Evolutionary conservation across 2,888 invertebrate species (phyloP).

Genomic region (Scelioninae gen. 1): DNA sequence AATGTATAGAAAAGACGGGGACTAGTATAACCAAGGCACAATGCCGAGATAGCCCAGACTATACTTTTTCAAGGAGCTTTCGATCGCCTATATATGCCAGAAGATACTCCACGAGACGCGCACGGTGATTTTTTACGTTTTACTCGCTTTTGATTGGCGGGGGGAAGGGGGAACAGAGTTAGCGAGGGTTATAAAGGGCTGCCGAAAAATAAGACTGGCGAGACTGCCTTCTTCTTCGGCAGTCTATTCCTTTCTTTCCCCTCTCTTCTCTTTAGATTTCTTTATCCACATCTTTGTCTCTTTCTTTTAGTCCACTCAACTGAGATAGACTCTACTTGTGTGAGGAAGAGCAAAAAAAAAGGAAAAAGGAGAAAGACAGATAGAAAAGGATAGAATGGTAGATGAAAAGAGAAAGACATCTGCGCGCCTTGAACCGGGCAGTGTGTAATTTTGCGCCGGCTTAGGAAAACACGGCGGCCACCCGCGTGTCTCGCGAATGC

Average conservation of each 20-base stretch:
- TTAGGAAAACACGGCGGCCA: conserved; percentile 84
- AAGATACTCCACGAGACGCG: conserved; percentile 81
- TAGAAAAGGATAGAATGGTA: conserved; percentile 23
- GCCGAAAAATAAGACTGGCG: conserved; percentile 82
- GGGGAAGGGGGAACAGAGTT: conserved; percentile 68
- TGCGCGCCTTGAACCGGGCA: conserved; percentile 76
- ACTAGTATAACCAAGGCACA: conserved; percentile 57
- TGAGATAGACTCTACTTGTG: conserved; percentile 48
- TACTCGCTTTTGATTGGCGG: conserved; percentile 83
- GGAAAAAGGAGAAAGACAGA: conserved; percentile 47
- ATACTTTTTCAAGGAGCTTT: conserved; percentile 78
- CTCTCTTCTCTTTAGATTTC: conserved; percentile 44
- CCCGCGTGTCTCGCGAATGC: conserved; percentile 83
- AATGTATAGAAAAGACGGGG: conserved; percentile 51
- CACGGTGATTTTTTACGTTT: conserved; percentile 82
- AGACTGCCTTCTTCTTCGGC: conserved; percentile 74
- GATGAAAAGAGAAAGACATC: conserved; percentile 68
- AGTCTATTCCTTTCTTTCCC: conserved; percentile 68
- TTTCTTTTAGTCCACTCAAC: conserved; percentile 60
- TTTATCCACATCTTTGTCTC: conserved; percentile 56
- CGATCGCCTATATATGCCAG: conserved; percentile 75
- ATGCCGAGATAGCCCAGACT: conserved; percentile 73
- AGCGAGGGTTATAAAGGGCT: conserved; percentile 80
- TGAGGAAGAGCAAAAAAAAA: conserved; percentile 49
- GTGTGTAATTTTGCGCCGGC: conserved; percentile 85